Conservation (phyloP, 2,113 vertebrate genomes). For the Meriones unguiculatus region DNA sequence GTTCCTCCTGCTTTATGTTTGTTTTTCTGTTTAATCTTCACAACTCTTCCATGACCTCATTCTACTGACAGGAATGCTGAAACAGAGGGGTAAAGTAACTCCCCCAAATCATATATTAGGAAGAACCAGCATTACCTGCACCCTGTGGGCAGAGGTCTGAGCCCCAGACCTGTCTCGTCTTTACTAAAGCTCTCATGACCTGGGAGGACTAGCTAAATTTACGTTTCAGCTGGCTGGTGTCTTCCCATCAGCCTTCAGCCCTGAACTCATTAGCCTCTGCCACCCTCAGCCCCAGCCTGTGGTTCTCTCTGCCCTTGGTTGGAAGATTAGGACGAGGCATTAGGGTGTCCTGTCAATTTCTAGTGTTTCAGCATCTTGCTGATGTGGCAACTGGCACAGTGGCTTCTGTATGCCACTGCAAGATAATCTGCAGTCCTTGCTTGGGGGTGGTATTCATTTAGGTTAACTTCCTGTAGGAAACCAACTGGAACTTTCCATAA, state of each 20-base stretch:
- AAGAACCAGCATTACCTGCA: neutral
- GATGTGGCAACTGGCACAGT: neutral
- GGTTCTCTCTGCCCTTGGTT: neutral
- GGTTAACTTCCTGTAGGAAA: neutral
- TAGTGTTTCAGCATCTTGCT: neutral
- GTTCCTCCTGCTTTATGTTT: neutral
- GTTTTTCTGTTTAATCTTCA: constrained; percentile 43
- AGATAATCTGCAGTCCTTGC: neutral
- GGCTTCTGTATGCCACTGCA: neutral
- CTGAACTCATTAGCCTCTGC: neutral
- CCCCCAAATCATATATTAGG: neutral
- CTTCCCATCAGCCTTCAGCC: neutral
- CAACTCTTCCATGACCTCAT: constrained; percentile 35
- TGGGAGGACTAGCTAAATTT: neutral
- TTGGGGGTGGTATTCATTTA: neutral
- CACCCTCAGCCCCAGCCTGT: neutral
- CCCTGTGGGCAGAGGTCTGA: neutral
- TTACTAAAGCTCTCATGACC: neutral
- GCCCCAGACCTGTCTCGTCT: neutral
- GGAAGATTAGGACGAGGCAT: neutral
- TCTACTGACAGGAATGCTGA: neutral
- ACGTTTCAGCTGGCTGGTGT: neutral
- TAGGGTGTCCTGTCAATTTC: neutral
- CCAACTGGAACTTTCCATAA: neutral
- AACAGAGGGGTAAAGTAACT: constrained; percentile 6